phyloP scores from a whole-genome alignment of 2,797 vertebrate genomes.

The Malacoraja senta region DNA sequence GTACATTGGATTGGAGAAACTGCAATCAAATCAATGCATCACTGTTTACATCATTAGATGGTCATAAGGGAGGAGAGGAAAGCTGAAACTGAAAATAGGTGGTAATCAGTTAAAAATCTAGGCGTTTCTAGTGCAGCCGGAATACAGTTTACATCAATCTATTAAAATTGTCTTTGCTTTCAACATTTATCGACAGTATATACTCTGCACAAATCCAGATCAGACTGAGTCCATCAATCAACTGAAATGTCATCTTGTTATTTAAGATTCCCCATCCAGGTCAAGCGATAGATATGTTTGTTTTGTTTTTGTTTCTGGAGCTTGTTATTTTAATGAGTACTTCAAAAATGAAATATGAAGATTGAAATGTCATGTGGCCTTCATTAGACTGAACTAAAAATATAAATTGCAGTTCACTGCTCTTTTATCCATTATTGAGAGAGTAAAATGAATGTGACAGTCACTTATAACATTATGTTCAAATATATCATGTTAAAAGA shows the following conservation, averaged over 20 bases:
- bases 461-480: not conserved
- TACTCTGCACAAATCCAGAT: not conserved
- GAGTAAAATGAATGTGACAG: not conserved
- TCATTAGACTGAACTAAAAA: not conserved
- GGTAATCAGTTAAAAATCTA: not conserved
- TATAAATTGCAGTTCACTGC: not conserved
- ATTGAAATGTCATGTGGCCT: not conserved
- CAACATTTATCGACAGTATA: not conserved
- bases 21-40: no score
- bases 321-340: conserved; percentile 4
- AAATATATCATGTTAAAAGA: not conserved
- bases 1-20: no score
- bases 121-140: not conserved
- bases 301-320: not conserved
- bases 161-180: not conserved
- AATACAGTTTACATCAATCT: not conserved
- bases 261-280: not conserved
- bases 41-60: no score
- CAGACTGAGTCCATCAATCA: not conserved
- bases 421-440: not conserved
- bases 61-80: no score
- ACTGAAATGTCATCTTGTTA: not conserved
- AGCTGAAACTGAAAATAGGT: not conserved
- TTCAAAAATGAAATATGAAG: not conserved
- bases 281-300: not conserved